Percentiles rank a stretch among this genome's conserved stretches.
These are phyloP conservation scores for Philotrypesis tridentata DNA, from an alignment of 1,140 invertebrate genomes.

Conservation along the genomic window DNA sequence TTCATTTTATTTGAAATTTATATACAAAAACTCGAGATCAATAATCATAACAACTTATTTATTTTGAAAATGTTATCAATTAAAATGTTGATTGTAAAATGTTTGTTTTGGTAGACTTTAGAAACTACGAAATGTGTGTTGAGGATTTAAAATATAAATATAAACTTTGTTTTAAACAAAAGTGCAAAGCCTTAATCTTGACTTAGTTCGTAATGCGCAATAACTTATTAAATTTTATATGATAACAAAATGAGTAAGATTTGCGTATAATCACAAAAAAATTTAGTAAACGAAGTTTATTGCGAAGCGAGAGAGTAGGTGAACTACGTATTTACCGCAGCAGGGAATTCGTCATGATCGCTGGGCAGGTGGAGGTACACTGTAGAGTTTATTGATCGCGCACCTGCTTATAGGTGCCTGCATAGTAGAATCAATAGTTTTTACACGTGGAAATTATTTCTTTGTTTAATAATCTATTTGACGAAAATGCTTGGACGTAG, in stretches of 20 bases:
- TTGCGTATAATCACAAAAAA: not conserved
- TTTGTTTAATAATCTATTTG: not conserved
- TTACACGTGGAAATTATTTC: not conserved
- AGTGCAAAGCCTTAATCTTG: too few relatives aligned
- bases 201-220: not conserved
- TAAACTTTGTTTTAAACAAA: not conserved
- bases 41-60: too few relatives aligned
- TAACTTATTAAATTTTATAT: not conserved
- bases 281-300: not conserved
- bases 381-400: constrained; percentile 66
- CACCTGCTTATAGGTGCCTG: constrained; percentile 21
- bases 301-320: not conserved
- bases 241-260: not conserved
- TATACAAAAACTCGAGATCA: too few relatives aligned
- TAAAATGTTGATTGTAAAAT: too few relatives aligned
- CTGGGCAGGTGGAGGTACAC: constrained; percentile 37
- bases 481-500: not conserved
- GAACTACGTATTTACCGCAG: constrained; percentile 61
- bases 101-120: too few relatives aligned
- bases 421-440: constrained; percentile 37
- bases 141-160: not conserved
- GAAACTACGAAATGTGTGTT: not conserved
- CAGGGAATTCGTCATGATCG: constrained; percentile 64
- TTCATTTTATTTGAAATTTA: too few relatives aligned
- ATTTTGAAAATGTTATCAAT: too few relatives aligned